A percentile compares a stretch with the other conserved stretches of the same genome.
Evolutionary conservation across 2,113 vertebrate genomes (phyloP).

Genomic region (Elgaria multicarinata): DNA sequence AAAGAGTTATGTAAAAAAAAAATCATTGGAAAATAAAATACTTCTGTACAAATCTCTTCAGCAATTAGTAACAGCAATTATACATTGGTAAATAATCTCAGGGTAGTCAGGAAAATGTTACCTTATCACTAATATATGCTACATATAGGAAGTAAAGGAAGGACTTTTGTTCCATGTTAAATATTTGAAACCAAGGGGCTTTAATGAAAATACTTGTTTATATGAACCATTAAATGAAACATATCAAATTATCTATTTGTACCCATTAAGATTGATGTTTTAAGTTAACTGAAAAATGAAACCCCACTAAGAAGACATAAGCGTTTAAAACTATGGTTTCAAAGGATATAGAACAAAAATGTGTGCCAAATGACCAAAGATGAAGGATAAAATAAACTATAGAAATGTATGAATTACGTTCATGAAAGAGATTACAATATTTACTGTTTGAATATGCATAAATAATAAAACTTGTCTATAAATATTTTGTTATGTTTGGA

Average conservation of each 20-base stretch:
- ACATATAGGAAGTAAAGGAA: slow-evolving; percentile 2
- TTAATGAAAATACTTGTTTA: slow-evolving; percentile 61
- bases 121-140: slow-evolving; percentile 44
- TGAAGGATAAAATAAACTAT: slow-evolving; percentile 61
- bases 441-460: slow-evolving; percentile 73
- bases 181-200: slow-evolving; percentile 60
- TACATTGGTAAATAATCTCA: slow-evolving; percentile 50
- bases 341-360: background rate
- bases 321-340: background rate
- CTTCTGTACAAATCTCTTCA: background rate
- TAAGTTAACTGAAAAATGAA: slow-evolving; percentile 30
- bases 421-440: slow-evolving; percentile 69
- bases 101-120: slow-evolving; percentile 40
- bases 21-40: background rate
- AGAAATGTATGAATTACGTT: slow-evolving; percentile 73
- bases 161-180: slow-evolving; percentile 47
- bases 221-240: slow-evolving; percentile 40
- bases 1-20: slow-evolving; percentile 34
- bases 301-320: slow-evolving; percentile 22
- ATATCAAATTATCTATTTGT: slow-evolving; percentile 59
- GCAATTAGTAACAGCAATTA: background rate
- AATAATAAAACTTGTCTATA: slow-evolving; percentile 68
- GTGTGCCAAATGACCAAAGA: slow-evolving; percentile 73
- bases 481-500: slow-evolving; percentile 23
- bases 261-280: slow-evolving; percentile 8